These are phyloP conservation scores for Lepas anatifera DNA, from an alignment of 2,888 invertebrate species.

Conservation along the genomic window DNA sequence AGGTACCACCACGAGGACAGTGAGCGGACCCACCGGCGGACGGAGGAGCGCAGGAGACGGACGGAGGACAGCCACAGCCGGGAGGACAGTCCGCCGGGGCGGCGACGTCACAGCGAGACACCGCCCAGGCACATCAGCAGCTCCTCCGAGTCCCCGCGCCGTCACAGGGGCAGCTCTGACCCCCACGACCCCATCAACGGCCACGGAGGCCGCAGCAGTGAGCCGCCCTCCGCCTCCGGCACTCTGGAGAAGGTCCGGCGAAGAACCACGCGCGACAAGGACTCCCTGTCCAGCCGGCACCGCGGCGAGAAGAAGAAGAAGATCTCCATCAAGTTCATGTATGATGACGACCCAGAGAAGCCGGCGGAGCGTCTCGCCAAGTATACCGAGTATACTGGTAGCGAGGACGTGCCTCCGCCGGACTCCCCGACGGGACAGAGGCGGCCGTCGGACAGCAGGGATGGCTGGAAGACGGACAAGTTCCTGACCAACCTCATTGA, in stretches of 20 bases:
- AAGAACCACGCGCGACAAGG: neutral
- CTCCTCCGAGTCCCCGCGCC: slow-evolving; percentile 4
- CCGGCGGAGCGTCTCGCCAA: slow-evolving; percentile 19
- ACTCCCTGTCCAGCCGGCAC: neutral
- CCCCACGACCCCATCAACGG: too few relatives aligned
- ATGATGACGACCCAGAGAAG: slow-evolving; percentile 22
- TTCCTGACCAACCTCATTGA: slow-evolving; percentile 17
- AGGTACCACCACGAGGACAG: too few relatives aligned
- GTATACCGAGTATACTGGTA: slow-evolving; percentile 21
- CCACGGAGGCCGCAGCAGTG: neutral
- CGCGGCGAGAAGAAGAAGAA: slow-evolving; percentile 16
- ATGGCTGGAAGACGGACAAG: slow-evolving; percentile 11
- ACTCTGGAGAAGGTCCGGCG: neutral
- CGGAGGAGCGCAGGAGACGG: too few relatives aligned
- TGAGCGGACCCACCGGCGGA: too few relatives aligned
- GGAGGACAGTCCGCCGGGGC: neutral
- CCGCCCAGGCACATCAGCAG: neutral
- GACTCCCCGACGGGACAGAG: neutral
- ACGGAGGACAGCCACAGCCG: too few relatives aligned
- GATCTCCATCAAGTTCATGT: slow-evolving; percentile 24
- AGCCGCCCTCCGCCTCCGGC: neutral
- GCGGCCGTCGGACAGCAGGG: neutral
- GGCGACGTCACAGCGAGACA: neutral
- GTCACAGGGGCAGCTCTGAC: too few relatives aligned
- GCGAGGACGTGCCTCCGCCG: neutral